Evolutionary conservation across 2,113 vertebrate species (phyloP), one percentile per base, ranked within the genome.

Genomic region (Brachyhypopomus occidentalis): DNA sequence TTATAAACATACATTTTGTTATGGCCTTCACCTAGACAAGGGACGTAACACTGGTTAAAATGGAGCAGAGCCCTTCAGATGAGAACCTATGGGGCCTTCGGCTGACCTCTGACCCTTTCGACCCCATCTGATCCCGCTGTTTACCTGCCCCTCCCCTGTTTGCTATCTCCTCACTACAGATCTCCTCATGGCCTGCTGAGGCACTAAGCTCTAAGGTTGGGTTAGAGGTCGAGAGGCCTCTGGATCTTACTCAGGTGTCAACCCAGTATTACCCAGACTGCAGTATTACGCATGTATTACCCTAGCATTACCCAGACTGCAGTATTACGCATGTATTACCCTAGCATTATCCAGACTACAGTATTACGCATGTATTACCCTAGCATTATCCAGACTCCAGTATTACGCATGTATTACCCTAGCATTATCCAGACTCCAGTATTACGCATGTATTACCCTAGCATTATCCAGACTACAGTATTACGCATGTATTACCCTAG

Each of bases 131-230:
- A 19, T 22, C 27, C 38, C 58, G 45, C 75, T 55, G 14, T 27
- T 70, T 45, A 11, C 41, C 5, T 45, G 41, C 19, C 48, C 36
- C 22, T n/a, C 52, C 72, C 34, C 55, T 34, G 25, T 73, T 38
- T n/a, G 20, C 16, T 34, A 8, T 20, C 52, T 25, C 12, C 72
- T 25, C 64, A 78, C 27, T 36, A 48, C 20, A 9, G 73, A 66
- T 64, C 79, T 48, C 60, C 3, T 64, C 62, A 25, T 64, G 25
- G 25, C 9, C 25, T 45, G 79, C 79, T 81, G 72, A 6, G 38
- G 60, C 72, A 41, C 48, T 75, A 75, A 81, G 67, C 79, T 66
- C 30, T 75, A 4, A 59, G 55, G 72, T 66, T 56, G 72, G 20
- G 55, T 75, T 75, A 69, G 38, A 72, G 16, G 45, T 60, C 59